A percentile compares a stretch with the other conserved stretches of the same genome.
phyloP scores from a whole-genome alignment of 1,140 invertebrate species.

The Prorops nasuta region DNA sequence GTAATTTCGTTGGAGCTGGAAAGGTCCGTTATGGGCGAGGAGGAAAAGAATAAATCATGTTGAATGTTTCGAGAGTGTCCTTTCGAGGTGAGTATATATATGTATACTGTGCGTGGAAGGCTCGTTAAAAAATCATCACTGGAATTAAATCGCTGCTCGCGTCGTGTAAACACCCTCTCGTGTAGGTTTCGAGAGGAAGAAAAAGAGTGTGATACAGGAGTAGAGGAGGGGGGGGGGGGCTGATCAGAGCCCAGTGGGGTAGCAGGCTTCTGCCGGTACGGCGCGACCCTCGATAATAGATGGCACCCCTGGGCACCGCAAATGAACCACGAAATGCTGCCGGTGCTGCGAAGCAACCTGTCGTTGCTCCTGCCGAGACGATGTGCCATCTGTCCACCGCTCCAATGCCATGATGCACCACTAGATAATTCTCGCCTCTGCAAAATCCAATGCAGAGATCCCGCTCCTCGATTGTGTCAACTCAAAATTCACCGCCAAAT shows the following conservation, averaged over 20 bases:
- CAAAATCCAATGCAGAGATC: constrained; percentile 10
- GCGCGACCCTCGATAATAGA: constrained; percentile 52
- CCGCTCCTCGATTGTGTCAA: too few species aligned
- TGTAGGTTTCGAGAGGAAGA: background rate
- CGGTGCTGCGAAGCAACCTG: constrained; percentile 51
- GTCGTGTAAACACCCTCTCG: constrained; percentile 51
- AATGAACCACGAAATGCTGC: constrained; percentile 60
- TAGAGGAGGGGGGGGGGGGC: background rate
- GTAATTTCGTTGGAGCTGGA: too few species aligned
- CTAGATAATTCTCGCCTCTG: constrained; percentile 23
- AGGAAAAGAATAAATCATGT: background rate
- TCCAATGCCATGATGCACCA: constrained; percentile 20
- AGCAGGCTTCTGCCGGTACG: constrained; percentile 17
- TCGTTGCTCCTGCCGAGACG: constrained; percentile 45
- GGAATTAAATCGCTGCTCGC: constrained; percentile 53
- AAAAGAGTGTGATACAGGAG: constrained; percentile 18
- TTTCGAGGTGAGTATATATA: constrained; percentile 7
- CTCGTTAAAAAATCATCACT: constrained; percentile 58
- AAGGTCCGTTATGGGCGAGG: background rate
- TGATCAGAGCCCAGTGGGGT: background rate
- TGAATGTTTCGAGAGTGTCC: background rate
- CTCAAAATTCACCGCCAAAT: too few species aligned
- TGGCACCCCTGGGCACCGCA: constrained; percentile 58
- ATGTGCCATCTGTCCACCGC: constrained; percentile 47
- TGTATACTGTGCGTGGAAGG: constrained; percentile 18